Conservation (phyloP, 2,797 vertebrate genomes). For the Naso thynnoides region DNA sequence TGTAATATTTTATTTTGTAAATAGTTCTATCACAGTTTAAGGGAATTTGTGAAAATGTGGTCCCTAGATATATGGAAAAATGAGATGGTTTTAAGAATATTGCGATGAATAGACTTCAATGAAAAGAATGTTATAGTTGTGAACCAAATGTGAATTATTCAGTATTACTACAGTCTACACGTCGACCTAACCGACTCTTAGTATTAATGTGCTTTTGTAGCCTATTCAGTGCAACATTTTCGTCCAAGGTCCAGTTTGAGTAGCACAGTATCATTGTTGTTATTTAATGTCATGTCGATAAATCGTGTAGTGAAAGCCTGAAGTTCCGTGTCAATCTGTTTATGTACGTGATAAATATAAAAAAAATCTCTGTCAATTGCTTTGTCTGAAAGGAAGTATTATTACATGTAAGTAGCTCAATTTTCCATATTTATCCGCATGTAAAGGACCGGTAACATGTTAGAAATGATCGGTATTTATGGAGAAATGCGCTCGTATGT, state of each 20-base stretch:
- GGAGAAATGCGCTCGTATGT: slow-evolving; percentile 99
- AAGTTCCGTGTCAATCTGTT: slow-evolving; percentile 99
- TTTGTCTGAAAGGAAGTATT: slow-evolving; percentile 95
- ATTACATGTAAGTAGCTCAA: slow-evolving; percentile 98
- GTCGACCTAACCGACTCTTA: slow-evolving; percentile 98
- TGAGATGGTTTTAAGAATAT: slow-evolving; percentile 88
- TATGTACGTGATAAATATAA: slow-evolving; percentile 99
- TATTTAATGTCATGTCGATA: slow-evolving; percentile 99
- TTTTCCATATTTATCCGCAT: slow-evolving; percentile 99
- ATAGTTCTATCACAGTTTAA: slow-evolving; percentile 96
- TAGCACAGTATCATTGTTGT: slow-evolving; percentile 99
- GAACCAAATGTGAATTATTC: slow-evolving; percentile 99
- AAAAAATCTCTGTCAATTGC: slow-evolving; percentile 92
- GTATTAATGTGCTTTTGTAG: slow-evolving; percentile 99
- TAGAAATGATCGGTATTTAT: slow-evolving; percentile 99
- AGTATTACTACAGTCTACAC: slow-evolving; percentile 99
- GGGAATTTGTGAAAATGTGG: slow-evolving; percentile 95
- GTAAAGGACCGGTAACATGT: slow-evolving; percentile 99
- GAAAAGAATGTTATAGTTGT: slow-evolving; percentile 99
- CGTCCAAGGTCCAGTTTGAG: slow-evolving; percentile 99
- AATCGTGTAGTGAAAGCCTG: slow-evolving; percentile 99
- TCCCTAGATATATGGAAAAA: slow-evolving; percentile 96
- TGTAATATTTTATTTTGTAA: slow-evolving; percentile 99
- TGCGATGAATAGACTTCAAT: slow-evolving; percentile 97
- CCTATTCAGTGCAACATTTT: slow-evolving; percentile 97